Base-by-base conservation (phyloP, 2,113 vertebrate species). In the Plotosus lineatus region DNA sequence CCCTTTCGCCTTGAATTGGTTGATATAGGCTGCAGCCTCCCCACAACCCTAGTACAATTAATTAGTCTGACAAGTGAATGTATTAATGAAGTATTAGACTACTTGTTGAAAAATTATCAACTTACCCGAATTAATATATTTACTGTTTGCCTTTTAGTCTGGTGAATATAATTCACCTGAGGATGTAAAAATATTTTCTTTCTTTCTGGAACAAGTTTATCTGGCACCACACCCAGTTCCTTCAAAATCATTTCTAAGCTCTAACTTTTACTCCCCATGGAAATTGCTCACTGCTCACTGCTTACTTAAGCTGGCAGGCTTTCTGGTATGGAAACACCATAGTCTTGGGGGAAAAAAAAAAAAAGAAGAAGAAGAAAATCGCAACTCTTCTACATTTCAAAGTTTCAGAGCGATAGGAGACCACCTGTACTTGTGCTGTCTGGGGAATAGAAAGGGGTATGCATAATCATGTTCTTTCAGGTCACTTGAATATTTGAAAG, bases 331-430 rank as follows among this genome's bases (percentile, higher is more conserved):
- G 40, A 33, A 51, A 74, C 42, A 42, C 26, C 42, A 6, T 36
- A 19, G 69, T n/a, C 14, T 38, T n/a, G n/a, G n/a, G n/a, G n/a
- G n/a, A n/a, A n/a, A n/a, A n/a, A n/a, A n/a, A n/a, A n/a, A n/a
- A n/a, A n/a, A n/a, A n/a, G n/a, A n/a, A n/a, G n/a, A n/a, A n/a
- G n/a, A n/a, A 21, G n/a, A 55, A 55, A 55, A 36, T 50, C 15
- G 11, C 46, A 46, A 26, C 46, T 55, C 48, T 55, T 58, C 73
- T 75, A 23, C 73, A 75, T 75, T 58, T 75, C 73, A 75, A 75
- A 75, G 73, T 14, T 55, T 75, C 12, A 58, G 23, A 38, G 21
- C 55, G 51, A 75, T 40, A 4, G 26, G 7, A 42, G 7, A 75
- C 73, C 51, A 75, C 53, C 73, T 75, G 73, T 56, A 55, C 36